Conservation (phyloP, 2,797 vertebrate genomes). For the Choloepus didactylus region DNA sequence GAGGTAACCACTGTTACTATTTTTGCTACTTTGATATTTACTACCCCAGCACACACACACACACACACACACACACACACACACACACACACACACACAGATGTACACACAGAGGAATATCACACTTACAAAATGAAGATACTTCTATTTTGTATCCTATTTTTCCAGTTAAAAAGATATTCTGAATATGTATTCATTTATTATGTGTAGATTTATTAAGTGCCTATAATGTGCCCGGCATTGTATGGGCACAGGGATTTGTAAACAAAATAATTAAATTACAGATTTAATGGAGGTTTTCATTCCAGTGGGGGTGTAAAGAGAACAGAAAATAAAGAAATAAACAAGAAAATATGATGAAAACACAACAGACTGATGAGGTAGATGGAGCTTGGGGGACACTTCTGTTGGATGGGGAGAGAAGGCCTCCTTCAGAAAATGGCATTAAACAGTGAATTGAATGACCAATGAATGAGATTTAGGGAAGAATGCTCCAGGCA, state of each 20-base stretch:
- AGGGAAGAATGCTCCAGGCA: background rate
- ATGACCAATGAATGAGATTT: background rate
- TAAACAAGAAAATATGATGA: background rate
- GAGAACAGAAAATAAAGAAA: background rate
- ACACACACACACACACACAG: background rate
- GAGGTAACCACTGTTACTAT: background rate
- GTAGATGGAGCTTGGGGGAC: background rate
- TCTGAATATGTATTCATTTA: background rate
- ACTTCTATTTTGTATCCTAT: background rate
- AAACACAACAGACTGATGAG: background rate
- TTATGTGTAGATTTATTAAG: background rate
- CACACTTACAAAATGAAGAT: background rate
- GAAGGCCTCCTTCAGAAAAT: background rate
- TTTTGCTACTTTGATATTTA: constrained; percentile 44
- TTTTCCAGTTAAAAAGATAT: background rate
- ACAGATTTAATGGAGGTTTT: background rate
- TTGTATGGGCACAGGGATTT: background rate
- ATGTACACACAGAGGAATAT: background rate
- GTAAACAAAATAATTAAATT: background rate
- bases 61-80: background rate
- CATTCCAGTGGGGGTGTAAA: background rate
- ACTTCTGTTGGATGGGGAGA: background rate
- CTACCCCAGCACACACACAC: background rate
- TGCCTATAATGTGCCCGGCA: background rate
- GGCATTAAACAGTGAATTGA: background rate